Base-by-base conservation (phyloP, 2,113 vertebrate species). In the Peucedramus taeniatus region DNA sequence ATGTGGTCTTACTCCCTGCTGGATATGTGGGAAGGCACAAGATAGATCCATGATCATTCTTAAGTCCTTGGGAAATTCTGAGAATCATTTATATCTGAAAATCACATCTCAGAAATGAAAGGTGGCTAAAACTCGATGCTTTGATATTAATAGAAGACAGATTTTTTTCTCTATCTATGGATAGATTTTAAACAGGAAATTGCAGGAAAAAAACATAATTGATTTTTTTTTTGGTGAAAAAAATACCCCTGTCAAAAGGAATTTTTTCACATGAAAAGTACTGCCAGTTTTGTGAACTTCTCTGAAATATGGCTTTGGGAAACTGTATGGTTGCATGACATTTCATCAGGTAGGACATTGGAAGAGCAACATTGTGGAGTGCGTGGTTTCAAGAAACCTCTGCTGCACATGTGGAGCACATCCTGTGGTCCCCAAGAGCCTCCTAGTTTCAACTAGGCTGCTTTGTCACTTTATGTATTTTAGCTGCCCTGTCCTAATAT, bases 171-270 rank as follows among this genome's bases (percentile, higher is more conserved):
- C 4, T 83, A 5, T 31, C 28, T 74, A 19, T 23, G 20, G 1
- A 4, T 44, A 57, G 11, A 70, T 39, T 86, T 79, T 83, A 17
- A 22, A 18, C 10, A 31, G 22, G 11, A 86, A 51, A 31, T 39
- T 60, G 5, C 11, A 77, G 35, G 9, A 56, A 56, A 33, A 33
- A 6, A n/a, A 9, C 31, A 57, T 56, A 21, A 20, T 21, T 20
- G 50, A 7, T 10, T 31, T 26, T 35, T 27, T 20, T 19, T 15
- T 18, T 33, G 4, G 3, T 6, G 11, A 39, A 20, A 54, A 79
- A 53, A 23, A 14, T 4, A 15, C 1, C 3, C n/a, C 2, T 28
- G 4, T 49, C 28, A 63, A 87, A 89, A 44, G 0, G 3, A 33
- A 57, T 28, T 8, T 66, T 2, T 86, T 70, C 21, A 40, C 11